These are phyloP conservation scores for Gymnocypris eckloni DNA, from an alignment of 2,797 vertebrate species.

Conservation along the genomic window DNA sequence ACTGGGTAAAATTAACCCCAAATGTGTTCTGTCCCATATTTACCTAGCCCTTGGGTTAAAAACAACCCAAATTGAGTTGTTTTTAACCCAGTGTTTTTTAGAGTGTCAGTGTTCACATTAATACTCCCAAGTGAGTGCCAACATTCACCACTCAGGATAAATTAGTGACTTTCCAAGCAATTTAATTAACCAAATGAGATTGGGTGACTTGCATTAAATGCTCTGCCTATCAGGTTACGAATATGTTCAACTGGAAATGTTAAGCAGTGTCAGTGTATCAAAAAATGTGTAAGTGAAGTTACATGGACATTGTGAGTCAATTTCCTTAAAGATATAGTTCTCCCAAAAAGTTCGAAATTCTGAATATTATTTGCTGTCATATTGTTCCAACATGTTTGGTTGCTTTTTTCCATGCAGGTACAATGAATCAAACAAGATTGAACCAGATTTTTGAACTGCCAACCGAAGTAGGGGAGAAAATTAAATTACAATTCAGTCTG, in stretches of 20 bases:
- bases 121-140: slow-evolving; percentile 25
- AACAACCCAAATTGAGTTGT: no score
- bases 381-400: neutral
- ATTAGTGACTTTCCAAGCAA: slow-evolving; percentile 27
- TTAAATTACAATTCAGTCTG: neutral
- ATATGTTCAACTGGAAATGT: slow-evolving; percentile 2
- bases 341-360: neutral
- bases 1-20: no score
- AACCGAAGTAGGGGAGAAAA: neutral
- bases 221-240: slow-evolving; percentile 4
- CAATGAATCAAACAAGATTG: neutral
- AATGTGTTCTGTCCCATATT: no score
- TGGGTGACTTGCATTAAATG: neutral
- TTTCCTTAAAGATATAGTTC: neutral
- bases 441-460: neutral
- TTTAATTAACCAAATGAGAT: slow-evolving; percentile 6
- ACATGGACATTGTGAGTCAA: neutral
- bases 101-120: slow-evolving; percentile 1
- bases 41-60: no score
- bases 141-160: slow-evolving; percentile 15
- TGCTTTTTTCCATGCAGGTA: neutral
- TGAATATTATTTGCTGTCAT: neutral
- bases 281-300: neutral
- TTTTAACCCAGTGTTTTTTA: no score
- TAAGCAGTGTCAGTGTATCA: neutral